phyloP scores from a whole-genome alignment of 2,888 invertebrate species.

The Drosophila mayaguana region DNA sequence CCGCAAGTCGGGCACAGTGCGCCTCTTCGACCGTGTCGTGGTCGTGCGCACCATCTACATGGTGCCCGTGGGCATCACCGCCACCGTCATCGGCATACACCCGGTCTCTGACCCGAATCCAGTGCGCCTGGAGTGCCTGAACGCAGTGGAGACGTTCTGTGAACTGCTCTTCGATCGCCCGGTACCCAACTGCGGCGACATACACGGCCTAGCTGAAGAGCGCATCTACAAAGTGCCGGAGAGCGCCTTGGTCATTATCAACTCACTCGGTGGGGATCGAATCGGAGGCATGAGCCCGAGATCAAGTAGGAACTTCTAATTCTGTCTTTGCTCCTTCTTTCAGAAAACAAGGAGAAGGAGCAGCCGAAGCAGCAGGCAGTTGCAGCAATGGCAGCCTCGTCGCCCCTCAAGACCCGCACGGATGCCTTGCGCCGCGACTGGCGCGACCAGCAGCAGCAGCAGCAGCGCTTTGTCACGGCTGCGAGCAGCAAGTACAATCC shows the following conservation, averaged over 20 bases:
- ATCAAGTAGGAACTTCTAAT: background rate
- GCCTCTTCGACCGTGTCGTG: constrained; percentile 93
- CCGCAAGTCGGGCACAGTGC: constrained; percentile 58
- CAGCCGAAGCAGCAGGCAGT: background rate
- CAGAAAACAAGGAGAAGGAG: constrained; percentile 11
- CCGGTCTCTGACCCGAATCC: constrained; percentile 84
- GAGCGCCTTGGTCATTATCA: constrained; percentile 75
- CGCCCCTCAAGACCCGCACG: background rate
- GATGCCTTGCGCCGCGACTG: constrained; percentile 19
- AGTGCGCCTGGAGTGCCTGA: constrained; percentile 86
- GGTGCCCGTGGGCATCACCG: constrained; percentile 92
- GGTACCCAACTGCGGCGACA: constrained; percentile 88
- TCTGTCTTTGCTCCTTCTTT: background rate
- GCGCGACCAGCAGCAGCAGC: constrained; percentile 18
- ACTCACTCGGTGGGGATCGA: constrained; percentile 56
- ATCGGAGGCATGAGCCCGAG: no score
- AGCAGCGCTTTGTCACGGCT: constrained; percentile 46
- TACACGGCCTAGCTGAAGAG: constrained; percentile 81
- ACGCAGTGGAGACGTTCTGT: constrained; percentile 87
- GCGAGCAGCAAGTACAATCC: constrained; percentile 27
- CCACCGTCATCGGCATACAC: constrained; percentile 92
- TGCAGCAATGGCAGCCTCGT: background rate
- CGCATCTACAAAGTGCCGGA: constrained; percentile 86
- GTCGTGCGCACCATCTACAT: constrained; percentile 90
- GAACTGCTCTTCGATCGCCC: constrained; percentile 93